phyloP scores from a whole-genome alignment of 2,797 vertebrate species.

The Crocidura indochinensis region DNA sequence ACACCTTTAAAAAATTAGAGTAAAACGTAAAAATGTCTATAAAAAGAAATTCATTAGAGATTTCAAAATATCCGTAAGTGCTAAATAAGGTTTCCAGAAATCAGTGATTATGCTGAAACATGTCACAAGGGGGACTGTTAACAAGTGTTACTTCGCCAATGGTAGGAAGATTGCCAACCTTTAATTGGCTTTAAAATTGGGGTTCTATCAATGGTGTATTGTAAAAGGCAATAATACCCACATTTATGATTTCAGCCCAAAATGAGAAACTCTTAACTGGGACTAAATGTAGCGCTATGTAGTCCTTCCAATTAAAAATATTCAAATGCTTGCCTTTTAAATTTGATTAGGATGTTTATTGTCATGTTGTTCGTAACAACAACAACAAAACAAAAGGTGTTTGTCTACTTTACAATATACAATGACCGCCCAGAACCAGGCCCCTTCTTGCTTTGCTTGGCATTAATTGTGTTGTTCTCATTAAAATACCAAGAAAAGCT shows the following conservation, averaged over 20 bases:
- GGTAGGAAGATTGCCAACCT: conserved; percentile 89
- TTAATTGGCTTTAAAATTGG: conserved; percentile 90
- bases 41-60: conserved; percentile 88
- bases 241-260: conserved; percentile 86
- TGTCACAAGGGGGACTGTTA: conserved; percentile 89
- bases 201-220: conserved; percentile 89
- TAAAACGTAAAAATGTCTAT: conserved; percentile 87
- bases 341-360: conserved; percentile 70
- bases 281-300: conserved; percentile 76
- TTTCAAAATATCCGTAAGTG: conserved; percentile 89
- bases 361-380: conserved; percentile 75
- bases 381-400: conserved; percentile 67
- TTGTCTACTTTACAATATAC: conserved; percentile 69
- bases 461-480: conserved; percentile 63
- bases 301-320: conserved; percentile 82
- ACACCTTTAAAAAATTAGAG: conserved; percentile 85
- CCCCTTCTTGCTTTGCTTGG: neutral
- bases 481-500: conserved; percentile 51
- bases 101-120: conserved; percentile 87
- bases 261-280: conserved; percentile 76
- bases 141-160: conserved; percentile 88
- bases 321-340: conserved; percentile 72
- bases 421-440: conserved; percentile 37
- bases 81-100: conserved; percentile 90
- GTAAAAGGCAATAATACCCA: conserved; percentile 88